Base-by-base conservation (phyloP, 30 jellyfish, hydroid and myxozoan species). In the Aurelia aurita region DNA sequence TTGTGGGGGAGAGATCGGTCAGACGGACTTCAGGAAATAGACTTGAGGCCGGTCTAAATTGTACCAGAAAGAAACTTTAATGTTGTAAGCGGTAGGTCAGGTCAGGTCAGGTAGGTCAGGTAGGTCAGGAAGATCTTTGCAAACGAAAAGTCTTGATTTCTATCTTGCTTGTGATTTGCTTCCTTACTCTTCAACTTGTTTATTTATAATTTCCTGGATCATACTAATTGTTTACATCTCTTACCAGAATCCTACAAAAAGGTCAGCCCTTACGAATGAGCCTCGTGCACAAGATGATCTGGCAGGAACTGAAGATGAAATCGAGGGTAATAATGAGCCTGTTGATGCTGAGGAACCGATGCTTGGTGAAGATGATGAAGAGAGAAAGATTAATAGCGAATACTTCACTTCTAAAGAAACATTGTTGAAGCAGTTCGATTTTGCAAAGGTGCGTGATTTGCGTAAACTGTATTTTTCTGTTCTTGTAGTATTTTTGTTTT, bases 361-460 rank as follows among this genome's bases (percentile, higher is more conserved):
- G 80, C 51, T 28, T 29, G 87, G 19, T 8, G 80, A 61, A 26
- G 89, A 75, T 18, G 29, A 32, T 20, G 72, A 65, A 27, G 26
- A 4, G 16, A 63, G 67, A n/a, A 67, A 26, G 39, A 85, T 85
- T 5, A 49, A 73, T 20, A 72, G 87, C 63, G 95, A 13, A 13
- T 85, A 31, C 58, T 85, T 58, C 58, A 85, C 95, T n/a, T 58
- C 83, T 16, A 63, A 53, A 26, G 87, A 22, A 26, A 79, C 95
- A 22, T 19, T 85, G 83, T 16, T 43, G 25, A 74, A 14, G 44
- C 26, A n/a, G 70, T 63, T 59, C 13, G 83, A 27, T 14, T 14
- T 44, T 67, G 26, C 58, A 34, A 29, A 29, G 67, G 78, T 82
- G 7, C 6, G 60, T 67, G 25, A 62, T 27, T 51, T 39, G 51